Evolutionary conservation across 2,888 invertebrate genomes (phyloP).

Genomic region (Caenorhabditis becei): DNA sequence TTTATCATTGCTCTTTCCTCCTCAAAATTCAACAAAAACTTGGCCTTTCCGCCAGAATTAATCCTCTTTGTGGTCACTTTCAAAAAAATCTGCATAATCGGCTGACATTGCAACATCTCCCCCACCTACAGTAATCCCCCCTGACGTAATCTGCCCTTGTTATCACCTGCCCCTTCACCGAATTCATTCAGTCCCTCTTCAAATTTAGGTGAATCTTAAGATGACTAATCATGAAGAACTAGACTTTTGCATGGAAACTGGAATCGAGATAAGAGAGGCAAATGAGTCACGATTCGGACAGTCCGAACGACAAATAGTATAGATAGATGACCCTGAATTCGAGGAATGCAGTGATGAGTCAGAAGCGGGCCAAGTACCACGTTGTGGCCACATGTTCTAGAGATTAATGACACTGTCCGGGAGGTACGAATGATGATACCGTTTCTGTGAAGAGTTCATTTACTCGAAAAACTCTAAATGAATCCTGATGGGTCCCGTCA

Average conservation of each 20-base stretch:
- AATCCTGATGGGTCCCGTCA: no score
- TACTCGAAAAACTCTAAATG: no score
- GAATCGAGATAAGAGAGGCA: slow-evolving; percentile 20
- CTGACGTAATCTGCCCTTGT: not conserved
- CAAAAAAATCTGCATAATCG: slow-evolving; percentile 39
- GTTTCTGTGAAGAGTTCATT: no score
- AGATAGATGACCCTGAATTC: slow-evolving; percentile 30
- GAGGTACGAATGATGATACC: no score
- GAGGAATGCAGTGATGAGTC: slow-evolving; percentile 28
- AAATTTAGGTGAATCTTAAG: not conserved
- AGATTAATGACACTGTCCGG: no score
- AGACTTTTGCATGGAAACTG: not conserved
- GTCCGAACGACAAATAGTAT: slow-evolving; percentile 2
- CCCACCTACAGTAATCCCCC: slow-evolving; percentile 12
- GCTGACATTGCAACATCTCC: slow-evolving; percentile 20
- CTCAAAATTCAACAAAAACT: not conserved
- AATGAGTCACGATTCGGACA: slow-evolving; percentile 10
- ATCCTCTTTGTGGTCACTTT: slow-evolving; percentile 40
- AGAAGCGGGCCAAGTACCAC: slow-evolving; percentile 9
- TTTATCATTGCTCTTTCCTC: not conserved
- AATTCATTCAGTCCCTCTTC: not conserved
- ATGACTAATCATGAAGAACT: slow-evolving; percentile 10
- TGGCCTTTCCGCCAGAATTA: slow-evolving; percentile 2
- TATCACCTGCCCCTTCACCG: not conserved
- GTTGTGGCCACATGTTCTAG: slow-evolving; percentile 36